Percentiles rank a stretch among this genome's conserved stretches.
These are phyloP conservation scores for rabbit (Oryctolagus cuniculus) DNA, from an alignment of 2,113 vertebrate species.

Conservation along the genomic window mOryCun1.1 NC_091447.1:54262001-54262500, in stretches of 20 bases:
- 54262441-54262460: no score
- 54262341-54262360: neutral
- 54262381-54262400: neutral
- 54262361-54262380: neutral
- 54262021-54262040: neutral
- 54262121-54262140: neutral
- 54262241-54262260: neutral
- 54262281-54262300: neutral
- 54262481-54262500: neutral
- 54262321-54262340: neutral
- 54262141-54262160: neutral
- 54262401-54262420: no score
- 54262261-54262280: neutral
- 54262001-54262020: no score
- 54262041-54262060: neutral
- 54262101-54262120: neutral
- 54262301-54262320: neutral
- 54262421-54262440: neutral
- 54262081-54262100: rapidly evolving
- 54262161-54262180: neutral
- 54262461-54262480: neutral
- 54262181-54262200: neutral
- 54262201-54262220: neutral
- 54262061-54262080: neutral
- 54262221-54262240: neutral